Evolutionary conservation across 1,140 invertebrate species (phyloP), one percentile per base, ranked within the genome.

Genomic region (Drosophila lini): DNA sequence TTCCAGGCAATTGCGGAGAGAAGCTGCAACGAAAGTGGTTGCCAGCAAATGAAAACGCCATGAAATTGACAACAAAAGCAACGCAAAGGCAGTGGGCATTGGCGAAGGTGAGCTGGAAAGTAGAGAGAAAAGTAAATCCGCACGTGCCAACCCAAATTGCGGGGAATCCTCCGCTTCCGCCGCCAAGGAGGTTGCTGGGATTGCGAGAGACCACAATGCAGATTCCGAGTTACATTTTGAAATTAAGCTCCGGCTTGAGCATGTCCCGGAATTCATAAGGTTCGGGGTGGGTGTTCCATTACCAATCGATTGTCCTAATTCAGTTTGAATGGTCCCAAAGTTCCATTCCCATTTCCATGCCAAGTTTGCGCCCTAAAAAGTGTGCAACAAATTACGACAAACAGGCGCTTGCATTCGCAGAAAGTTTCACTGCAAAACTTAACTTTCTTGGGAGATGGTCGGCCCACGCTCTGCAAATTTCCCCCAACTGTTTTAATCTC

Each of bases 401-500:
- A 65, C 40, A 42, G 74, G 64, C 70, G 64, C 70, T 64, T 63
- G 73, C 69, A 85, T 75, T 68, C 40, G 64, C 47, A 31, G 48
- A 68, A 83, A 77, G 59, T 84, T 79, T 62, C 59, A 25, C 61
- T 59, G 53, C 10, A 38, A 78, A 84, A 84, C 41, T 84, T 81
- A 57, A 48, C 57, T 77, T 80, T 74, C 74, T 40, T 73, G 44
- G 41, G 22, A 47, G 58, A 42, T 64, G 55, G 28, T 64, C 50
- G 56, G 36, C 44, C 38, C 69, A 56, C 61, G 45, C 53, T 42
- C 32, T 57, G 56, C 44, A 71, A 69, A 63, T 79, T 47, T 65
- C 38, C 58, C 34, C 38, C 32, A 64, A 65, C 65, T 40, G 68
- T 80, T 84, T 84, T 84, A 84, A 84, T 81, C 81, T 64, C 41